Evolutionary conservation across 2,888 invertebrate genomes (phyloP).

Genomic region (Stenichneumon culpator): DNA sequence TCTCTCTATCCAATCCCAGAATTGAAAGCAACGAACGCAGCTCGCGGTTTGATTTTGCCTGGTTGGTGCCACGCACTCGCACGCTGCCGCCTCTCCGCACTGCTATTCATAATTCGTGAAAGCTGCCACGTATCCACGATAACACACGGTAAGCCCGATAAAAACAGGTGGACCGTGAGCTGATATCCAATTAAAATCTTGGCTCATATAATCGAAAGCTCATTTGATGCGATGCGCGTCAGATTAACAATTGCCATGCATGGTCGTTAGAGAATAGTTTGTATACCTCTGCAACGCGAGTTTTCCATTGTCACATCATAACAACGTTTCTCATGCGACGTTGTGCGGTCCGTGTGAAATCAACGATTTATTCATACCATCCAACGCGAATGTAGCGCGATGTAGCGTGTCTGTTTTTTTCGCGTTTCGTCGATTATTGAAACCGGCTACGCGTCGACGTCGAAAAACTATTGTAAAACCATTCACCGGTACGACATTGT

Average conservation of each 20-base stretch:
- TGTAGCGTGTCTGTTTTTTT: not conserved
- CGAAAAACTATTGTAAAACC: conserved; percentile 13
- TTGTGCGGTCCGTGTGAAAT: not conserved
- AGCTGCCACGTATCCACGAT: conserved; percentile 23
- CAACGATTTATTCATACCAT: not conserved
- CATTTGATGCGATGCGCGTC: conserved; percentile 14
- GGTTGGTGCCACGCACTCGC: not conserved
- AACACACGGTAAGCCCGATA: conserved; percentile 7
- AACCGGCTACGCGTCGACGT: not conserved
- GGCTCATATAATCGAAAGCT: conserved; percentile 26
- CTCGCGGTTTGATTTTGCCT: conserved; percentile 6
- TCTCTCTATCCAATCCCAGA: conserved; percentile 25
- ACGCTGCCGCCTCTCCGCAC: conserved; percentile 5
- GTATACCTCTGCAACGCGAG: not conserved
- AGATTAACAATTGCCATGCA: conserved; percentile 15
- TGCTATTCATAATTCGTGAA: conserved; percentile 24
- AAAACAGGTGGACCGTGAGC: not conserved
- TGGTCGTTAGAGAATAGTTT: not conserved
- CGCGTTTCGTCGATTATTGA: not conserved
- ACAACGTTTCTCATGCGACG: not conserved
- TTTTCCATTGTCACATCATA: not conserved
- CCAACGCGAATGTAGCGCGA: not conserved
- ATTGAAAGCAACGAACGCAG: conserved; percentile 27
- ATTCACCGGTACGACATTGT: conserved; percentile 10
- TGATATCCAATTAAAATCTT: conserved; percentile 37